phyloP scores from a whole-genome alignment of 1,140 invertebrate species.

The Hycleus cichorii region DNA sequence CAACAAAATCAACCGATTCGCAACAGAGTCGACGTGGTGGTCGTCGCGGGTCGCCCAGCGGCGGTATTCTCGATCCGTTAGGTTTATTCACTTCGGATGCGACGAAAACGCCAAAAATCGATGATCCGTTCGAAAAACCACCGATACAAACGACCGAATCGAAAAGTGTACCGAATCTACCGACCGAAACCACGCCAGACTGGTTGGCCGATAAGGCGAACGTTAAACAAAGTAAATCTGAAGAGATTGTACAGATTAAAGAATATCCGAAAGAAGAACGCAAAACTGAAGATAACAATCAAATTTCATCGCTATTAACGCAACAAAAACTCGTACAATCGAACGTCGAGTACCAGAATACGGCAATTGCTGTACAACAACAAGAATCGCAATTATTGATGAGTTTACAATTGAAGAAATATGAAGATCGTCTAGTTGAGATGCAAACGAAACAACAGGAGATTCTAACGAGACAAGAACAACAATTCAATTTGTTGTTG shows the following conservation, averaged over 20 bases:
- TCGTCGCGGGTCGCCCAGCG: background rate
- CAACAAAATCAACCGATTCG: background rate
- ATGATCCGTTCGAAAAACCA: slow-evolving; percentile 2
- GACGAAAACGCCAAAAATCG: background rate
- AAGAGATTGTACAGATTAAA: background rate
- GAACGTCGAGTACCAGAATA: slow-evolving; percentile 40
- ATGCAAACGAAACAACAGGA: slow-evolving; percentile 45
- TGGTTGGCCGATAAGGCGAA: slow-evolving; percentile 19
- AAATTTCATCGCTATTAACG: slow-evolving; percentile 15
- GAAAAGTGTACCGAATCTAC: slow-evolving; percentile 13
- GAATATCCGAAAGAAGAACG: background rate
- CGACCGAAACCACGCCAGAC: slow-evolving; percentile 17
- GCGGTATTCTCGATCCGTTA: slow-evolving; percentile 11
- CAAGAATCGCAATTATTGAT: slow-evolving; percentile 46
- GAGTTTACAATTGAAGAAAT: slow-evolving; percentile 45
- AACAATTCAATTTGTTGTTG: slow-evolving; percentile 42
- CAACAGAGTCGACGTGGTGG: slow-evolving; percentile 9
- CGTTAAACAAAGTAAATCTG: slow-evolving; percentile 18
- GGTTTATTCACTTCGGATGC: slow-evolving; percentile 9
- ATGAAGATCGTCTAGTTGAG: slow-evolving; percentile 43
- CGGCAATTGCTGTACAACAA: slow-evolving; percentile 42
- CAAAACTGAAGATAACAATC: background rate
- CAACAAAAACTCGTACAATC: slow-evolving; percentile 28
- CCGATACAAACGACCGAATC: background rate
- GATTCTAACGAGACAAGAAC: slow-evolving; percentile 41